Conservation (phyloP, 1,140 invertebrate genomes). For the Aphis gossypii region DNA sequence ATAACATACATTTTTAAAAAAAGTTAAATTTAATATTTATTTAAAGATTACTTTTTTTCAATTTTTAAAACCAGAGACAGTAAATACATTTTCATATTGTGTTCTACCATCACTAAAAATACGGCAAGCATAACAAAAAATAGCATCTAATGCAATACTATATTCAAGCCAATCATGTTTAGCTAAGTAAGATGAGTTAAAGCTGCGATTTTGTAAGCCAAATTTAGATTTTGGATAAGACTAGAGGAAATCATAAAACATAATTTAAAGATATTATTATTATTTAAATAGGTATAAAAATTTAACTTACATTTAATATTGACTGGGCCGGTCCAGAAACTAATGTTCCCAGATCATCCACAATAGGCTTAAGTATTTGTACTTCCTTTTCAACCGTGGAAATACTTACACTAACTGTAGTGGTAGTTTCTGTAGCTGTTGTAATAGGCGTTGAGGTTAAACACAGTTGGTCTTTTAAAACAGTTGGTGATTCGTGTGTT, state of each 20-base stretch:
- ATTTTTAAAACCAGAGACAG: background rate
- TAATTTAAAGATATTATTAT: background rate
- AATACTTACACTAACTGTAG: no score
- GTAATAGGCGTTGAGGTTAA: background rate
- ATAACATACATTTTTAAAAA: background rate
- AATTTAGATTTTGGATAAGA: constrained; percentile 12
- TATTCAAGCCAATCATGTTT: background rate
- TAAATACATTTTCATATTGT: background rate
- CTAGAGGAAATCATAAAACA: background rate
- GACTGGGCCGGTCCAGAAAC: background rate
- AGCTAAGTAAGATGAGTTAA: background rate
- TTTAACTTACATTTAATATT: constrained; percentile 10
- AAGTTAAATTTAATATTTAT: no score
- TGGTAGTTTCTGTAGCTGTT: no score
- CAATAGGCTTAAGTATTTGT: background rate
- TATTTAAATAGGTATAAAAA: background rate
- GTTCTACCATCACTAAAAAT: background rate
- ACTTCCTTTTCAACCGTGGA: no score
- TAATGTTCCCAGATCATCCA: background rate
- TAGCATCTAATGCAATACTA: background rate
- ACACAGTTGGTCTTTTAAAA: background rate
- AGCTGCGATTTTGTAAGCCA: constrained; percentile 4
- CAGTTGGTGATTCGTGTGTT: background rate
- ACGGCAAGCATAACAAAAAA: constrained; percentile 23
- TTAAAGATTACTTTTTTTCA: background rate